Conservation (phyloP, 2,888 invertebrate species). For the Allygus modestus region DNA sequence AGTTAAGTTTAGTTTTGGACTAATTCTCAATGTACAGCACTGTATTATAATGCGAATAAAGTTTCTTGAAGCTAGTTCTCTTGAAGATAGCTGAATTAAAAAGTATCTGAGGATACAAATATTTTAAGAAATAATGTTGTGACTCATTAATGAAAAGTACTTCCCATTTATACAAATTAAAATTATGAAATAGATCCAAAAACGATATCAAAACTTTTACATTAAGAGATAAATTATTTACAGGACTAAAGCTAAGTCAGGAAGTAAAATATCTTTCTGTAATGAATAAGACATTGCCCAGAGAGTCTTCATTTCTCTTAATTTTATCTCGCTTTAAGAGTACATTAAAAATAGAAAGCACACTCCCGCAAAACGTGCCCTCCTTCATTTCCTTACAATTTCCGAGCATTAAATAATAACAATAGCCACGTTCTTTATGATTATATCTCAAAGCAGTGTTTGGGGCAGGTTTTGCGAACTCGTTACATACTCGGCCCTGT, state of each 20-base stretch:
- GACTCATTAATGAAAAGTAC: neutral
- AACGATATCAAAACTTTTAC: conserved; percentile 18
- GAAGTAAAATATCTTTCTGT: conserved; percentile 48
- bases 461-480: neutral
- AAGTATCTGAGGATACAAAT: neutral
- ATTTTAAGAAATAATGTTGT: neutral
- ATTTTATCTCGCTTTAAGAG: conserved; percentile 58
- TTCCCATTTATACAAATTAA: no score
- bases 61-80: no score
- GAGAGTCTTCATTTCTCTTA: conserved; percentile 55
- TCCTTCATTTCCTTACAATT: conserved; percentile 59
- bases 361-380: neutral
- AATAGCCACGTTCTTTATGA: conserved; percentile 47
- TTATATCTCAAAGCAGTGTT: conserved; percentile 45
- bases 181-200: neutral
- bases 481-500: conserved; percentile 16
- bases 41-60: no score
- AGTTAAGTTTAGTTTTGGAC: no score
- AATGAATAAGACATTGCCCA: conserved; percentile 47
- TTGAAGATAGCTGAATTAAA: no score
- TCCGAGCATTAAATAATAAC: conserved; percentile 60
- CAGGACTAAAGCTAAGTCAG: conserved; percentile 21
- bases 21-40: no score
- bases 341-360: conserved; percentile 55
- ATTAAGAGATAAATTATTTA: conserved; percentile 19